phyloP scores from a whole-genome alignment of 37 sponge, comb jelly and placozoan species.

The Axinella damicornis region DNA sequence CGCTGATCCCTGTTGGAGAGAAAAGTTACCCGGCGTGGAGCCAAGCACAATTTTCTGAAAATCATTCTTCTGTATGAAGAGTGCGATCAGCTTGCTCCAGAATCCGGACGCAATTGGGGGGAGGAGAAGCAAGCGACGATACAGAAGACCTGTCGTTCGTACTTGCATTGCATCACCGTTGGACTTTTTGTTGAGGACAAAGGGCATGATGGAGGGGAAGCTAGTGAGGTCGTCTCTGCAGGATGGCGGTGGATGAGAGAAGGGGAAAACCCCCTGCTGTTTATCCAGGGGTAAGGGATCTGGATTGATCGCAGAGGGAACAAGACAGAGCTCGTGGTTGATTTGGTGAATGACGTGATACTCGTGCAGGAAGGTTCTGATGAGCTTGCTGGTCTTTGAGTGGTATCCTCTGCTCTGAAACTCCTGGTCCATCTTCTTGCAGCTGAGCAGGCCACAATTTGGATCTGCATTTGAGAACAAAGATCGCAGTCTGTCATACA shows the following conservation, averaged over 20 bases:
- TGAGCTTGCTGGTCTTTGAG: conserved; percentile 14
- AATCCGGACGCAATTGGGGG: conserved; percentile 74
- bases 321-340: conserved; percentile 58
- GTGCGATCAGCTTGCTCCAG: conserved; percentile 78
- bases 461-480: conserved; percentile 6
- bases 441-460: conserved; percentile 44
- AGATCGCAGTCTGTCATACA: too few species aligned
- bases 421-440: conserved; percentile 27
- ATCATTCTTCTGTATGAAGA: conserved; percentile 64
- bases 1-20: conserved; percentile 2
- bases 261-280: conserved; percentile 34
- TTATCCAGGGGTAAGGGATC: conserved; percentile 24
- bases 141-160: conserved; percentile 39
- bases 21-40: neutral
- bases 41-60: conserved; percentile 33
- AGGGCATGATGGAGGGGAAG: neutral
- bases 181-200: neutral
- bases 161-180: neutral
- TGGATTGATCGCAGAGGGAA: conserved; percentile 51
- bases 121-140: conserved; percentile 52
- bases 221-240: neutral
- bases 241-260: neutral
- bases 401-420: conserved; percentile 26
- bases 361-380: conserved; percentile 48
- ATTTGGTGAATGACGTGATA: conserved; percentile 51